Evolutionary conservation across 2,888 invertebrate genomes (phyloP), one percentile per base, ranked within the genome.

Genomic region (Tipula lateralis): DNA sequence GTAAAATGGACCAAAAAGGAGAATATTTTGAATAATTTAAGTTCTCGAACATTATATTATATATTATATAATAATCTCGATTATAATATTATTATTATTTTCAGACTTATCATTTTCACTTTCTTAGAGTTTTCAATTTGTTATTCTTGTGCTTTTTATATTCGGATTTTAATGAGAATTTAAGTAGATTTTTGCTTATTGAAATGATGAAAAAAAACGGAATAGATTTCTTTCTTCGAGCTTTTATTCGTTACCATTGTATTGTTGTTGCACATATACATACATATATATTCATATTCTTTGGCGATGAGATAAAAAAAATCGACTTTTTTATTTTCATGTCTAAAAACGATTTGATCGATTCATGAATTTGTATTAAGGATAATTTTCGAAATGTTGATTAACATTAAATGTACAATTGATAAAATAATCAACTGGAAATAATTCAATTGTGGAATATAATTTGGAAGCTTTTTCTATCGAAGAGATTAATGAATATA

Each of bases 21-120:
- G 24, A 66, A 66, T 66, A 66, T 66, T 66, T 66, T 66, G 66
- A 66, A 66, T 66, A 66, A 66, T 66, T 66, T 66, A 66, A 66
- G 24, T 24, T 66, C 66, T 66, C 66, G 19, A 66, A 12, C 66
- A 66, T 66, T 66, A 66, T 66, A 66, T 16, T 66, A 66, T 36
- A 36, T 6, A 36, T 36, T 9, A 36, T 36, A 36, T 66, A 24
- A 66, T 66, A 66, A 66, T 66, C 66, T 66, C 66, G 66, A 66
- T 66, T 66, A 66, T 66, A 66, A 66, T 66, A 66, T 66, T 66
- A 66, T 44, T 44, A 44, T 66, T 66, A 66, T 66, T 24, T 66
- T 66, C 66, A 66, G 66, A 66, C 66, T 19, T 66, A 66, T 66
- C 66, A 66, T 66, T 66, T 66, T 66, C 66, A 66, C 66, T 66